Conservation (phyloP, 2,888 invertebrate genomes). For the Stenichneumon culpator region DNA sequence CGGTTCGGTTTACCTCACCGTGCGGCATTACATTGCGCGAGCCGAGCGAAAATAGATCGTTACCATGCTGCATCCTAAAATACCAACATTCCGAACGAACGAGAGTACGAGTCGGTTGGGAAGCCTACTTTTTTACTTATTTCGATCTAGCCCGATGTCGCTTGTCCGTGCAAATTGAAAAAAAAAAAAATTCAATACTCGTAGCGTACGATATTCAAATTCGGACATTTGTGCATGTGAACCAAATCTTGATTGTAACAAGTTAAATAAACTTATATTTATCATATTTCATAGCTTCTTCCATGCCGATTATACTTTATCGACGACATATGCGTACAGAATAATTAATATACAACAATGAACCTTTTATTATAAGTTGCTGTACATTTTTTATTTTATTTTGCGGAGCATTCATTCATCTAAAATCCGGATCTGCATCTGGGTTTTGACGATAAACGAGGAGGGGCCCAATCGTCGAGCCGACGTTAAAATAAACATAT, state of each 20-base stretch:
- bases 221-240: background rate
- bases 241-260: conserved; percentile 26
- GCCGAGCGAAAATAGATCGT: conserved; percentile 58
- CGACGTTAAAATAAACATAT: conserved; percentile 71
- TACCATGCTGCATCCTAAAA: conserved; percentile 56
- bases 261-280: conserved; percentile 48
- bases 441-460: conserved; percentile 12
- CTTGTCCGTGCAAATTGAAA: background rate
- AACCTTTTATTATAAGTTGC: conserved; percentile 62
- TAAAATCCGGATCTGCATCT: conserved; percentile 38
- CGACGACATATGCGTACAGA: background rate
- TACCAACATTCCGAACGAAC: conserved; percentile 42
- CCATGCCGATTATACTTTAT: background rate
- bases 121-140: background rate
- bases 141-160: background rate
- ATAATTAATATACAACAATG: conserved; percentile 54
- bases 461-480: conserved; percentile 42
- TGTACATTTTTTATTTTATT: conserved; percentile 56
- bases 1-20: background rate
- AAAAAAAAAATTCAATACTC: background rate
- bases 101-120: conserved; percentile 40
- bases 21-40: conserved; percentile 20
- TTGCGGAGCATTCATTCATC: conserved; percentile 43
- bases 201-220: background rate
- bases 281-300: background rate